Base-by-base conservation (phyloP, 2,113 vertebrate species). In the Coregonus clupeaformis region DNA sequence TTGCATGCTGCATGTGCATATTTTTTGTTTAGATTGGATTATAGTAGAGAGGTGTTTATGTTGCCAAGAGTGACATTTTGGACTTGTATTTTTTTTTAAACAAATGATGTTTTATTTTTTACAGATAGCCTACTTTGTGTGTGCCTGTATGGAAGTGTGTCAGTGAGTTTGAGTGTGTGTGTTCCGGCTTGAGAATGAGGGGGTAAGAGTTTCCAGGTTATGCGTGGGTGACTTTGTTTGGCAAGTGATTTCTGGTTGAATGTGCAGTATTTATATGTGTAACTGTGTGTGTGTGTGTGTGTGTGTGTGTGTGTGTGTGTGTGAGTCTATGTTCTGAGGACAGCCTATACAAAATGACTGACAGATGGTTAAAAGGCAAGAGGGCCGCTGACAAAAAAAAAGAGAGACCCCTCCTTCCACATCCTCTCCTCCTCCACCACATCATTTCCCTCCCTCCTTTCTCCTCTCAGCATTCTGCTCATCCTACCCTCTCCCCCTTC, bases 401-500 rank as follows among this genome's bases (percentile, higher is more conserved):
- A 82, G 75, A 77, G 70, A 42, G 80, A 63, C 73, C 83, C 82
- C 78, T 82, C 69, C 73, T 75, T 80, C 77, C 72, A 68, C 49
- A 52, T 76, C 76, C 81, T 79, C 86, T 87, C 83, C 86, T 82
- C 27, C 27, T 76, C 76, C 81, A 76, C 78, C 72, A 71, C 67
- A 77, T 71, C 68, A 76, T 55, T 78, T 78, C 78, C 79, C 75
- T 79, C 59, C 78, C 76, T 76, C 81, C 70, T 69, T 87, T 89
- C 80, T 70, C 72, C 24, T 76, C 27, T 27, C 86, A 79, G 55
- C 78, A 77, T 84, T 80, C 76, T 57, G 78, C 87, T 91, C 86
- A 86, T 91, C 90, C 87, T 89, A 84, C 88, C 86, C 90, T 90
- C 84, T 89, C 84, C 89, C 86, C 86, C 90, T 90, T 85, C 77